Evolutionary conservation across 1,140 invertebrate genomes (phyloP).

Genomic region (Theocolax elegans): DNA sequence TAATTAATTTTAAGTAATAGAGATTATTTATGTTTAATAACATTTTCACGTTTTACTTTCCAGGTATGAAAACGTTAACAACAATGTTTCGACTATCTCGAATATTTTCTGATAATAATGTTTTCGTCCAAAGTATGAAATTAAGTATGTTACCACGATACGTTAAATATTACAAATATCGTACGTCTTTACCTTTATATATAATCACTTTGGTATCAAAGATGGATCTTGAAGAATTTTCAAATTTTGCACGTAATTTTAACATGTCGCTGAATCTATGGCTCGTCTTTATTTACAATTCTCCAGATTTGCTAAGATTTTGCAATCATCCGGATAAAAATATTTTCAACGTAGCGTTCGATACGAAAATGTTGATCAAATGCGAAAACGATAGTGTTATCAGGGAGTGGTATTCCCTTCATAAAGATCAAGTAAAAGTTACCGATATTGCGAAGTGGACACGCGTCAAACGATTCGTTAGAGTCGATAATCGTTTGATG

Average conservation of each 20-base stretch:
- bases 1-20: neutral
- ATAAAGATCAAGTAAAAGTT: neutral
- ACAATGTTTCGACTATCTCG: constrained; percentile 14
- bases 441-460: constrained; percentile 6
- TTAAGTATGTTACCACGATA: neutral
- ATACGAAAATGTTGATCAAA: constrained; percentile 22
- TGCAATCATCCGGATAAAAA: constrained; percentile 14
- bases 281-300: constrained; percentile 21
- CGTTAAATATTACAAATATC: neutral
- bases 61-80: neutral
- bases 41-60: no score
- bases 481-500: neutral
- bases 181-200: neutral
- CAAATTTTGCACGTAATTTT: constrained; percentile 19
- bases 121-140: neutral
- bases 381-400: constrained; percentile 12
- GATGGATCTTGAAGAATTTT: constrained; percentile 12
- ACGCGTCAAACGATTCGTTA: neutral
- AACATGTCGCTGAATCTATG: constrained; percentile 10
- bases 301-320: neutral
- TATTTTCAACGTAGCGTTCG: constrained; percentile 13
- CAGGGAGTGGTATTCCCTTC: constrained; percentile 21
- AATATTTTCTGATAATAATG: neutral
- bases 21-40: no score
- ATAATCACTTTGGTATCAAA: neutral